Conservation (phyloP, 2,797 vertebrate genomes). For the Sebastes alutus region DNA sequence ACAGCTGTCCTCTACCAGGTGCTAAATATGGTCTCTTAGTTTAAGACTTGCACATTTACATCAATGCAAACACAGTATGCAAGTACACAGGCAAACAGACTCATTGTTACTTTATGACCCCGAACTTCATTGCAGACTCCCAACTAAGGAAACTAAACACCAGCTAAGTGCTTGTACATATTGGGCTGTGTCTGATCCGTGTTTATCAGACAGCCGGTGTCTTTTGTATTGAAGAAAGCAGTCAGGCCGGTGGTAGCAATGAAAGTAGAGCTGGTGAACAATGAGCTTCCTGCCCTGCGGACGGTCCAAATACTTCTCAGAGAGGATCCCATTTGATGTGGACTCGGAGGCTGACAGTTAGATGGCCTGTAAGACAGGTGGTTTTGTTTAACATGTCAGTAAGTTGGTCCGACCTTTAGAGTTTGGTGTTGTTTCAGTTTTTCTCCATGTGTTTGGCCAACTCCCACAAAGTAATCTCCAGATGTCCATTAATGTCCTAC, state of each 20-base stretch:
- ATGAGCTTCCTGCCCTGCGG: conserved; percentile 49
- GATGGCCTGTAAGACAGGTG: conserved; percentile 66
- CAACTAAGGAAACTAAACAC: conserved; percentile 18
- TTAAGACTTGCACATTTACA: conserved; percentile 68
- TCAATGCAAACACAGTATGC: conserved; percentile 75
- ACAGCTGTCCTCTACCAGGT: conserved; percentile 63
- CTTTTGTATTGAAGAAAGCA: conserved; percentile 35
- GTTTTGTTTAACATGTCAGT: conserved; percentile 25
- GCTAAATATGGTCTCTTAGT: conserved; percentile 66
- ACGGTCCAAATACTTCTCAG: conserved; percentile 50
- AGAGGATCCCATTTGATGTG: conserved; percentile 58
- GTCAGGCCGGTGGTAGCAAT: conserved; percentile 3
- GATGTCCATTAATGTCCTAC: background rate
- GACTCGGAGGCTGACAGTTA: conserved; percentile 38
- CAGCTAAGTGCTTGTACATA: conserved; percentile 46
- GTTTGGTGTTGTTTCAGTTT: conserved; percentile 26
- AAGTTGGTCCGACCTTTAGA: conserved; percentile 21
- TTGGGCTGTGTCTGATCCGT: conserved; percentile 3
- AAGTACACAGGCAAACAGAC: conserved; percentile 57
- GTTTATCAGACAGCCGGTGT: conserved; percentile 9
- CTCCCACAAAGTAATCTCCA: background rate
- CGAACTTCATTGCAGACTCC: background rate
- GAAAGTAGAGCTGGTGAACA: background rate
- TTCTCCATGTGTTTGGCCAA: background rate
- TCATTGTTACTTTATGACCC: conserved; percentile 5